A percentile compares a stretch with the other conserved stretches of the same genome.
Conservation (phyloP, 2,888 invertebrate genomes). For the Cerastis rubricosa region DNA sequence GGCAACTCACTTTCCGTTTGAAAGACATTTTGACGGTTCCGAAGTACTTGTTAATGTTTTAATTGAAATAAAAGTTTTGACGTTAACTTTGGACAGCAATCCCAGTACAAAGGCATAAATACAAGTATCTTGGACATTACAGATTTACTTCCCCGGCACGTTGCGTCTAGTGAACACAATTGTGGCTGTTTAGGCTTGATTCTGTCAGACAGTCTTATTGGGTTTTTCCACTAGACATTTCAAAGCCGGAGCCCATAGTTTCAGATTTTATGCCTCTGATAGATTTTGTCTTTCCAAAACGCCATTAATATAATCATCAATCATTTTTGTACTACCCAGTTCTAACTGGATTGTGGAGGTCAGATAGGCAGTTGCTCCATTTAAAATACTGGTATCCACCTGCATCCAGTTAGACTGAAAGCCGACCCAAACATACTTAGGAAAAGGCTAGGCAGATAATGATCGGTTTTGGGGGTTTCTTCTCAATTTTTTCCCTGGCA, state of each 20-base stretch:
- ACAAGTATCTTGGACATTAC: neutral
- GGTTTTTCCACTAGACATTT: neutral
- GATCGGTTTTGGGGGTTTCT: too few relatives aligned
- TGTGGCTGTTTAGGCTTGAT: neutral
- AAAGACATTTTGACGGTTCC: conserved; percentile 29
- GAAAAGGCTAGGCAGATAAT: too few relatives aligned
- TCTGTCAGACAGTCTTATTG: neutral
- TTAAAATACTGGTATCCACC: too few relatives aligned
- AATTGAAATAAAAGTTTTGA: conserved; percentile 39
- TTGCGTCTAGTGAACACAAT: neutral
- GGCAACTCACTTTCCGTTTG: conserved; percentile 20
- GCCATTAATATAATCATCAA: too few relatives aligned
- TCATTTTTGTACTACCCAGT: too few relatives aligned
- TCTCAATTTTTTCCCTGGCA: neutral
- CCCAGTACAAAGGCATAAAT: too few relatives aligned
- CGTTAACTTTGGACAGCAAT: conserved; percentile 10
- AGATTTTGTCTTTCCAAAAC: neutral
- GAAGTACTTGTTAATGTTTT: conserved; percentile 42
- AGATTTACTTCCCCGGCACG: neutral
- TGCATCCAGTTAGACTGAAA: too few relatives aligned
- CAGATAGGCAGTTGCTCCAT: too few relatives aligned
- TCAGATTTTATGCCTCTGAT: neutral
- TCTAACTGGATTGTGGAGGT: too few relatives aligned
- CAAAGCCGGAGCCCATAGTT: neutral
- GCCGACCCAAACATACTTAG: too few relatives aligned